A percentile compares a stretch with the other conserved stretches of the same genome.
Conservation (phyloP, 1,140 invertebrate species). For the Drosophila elegans region DNA sequence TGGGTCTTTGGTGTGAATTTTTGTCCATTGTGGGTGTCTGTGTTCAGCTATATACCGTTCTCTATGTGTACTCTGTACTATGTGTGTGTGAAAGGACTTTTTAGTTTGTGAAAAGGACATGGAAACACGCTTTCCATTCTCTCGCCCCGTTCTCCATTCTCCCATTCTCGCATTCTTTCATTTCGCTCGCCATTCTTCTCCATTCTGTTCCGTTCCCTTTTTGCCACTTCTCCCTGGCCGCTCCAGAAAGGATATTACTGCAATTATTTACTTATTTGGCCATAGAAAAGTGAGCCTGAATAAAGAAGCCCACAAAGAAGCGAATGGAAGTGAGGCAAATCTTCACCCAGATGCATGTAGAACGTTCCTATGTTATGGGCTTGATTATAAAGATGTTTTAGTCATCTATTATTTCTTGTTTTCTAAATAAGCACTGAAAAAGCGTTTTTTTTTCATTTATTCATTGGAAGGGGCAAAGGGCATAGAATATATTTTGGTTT, state of each 20-base stretch:
- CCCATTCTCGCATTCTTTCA: conserved; percentile 71
- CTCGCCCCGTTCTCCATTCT: conserved; percentile 53
- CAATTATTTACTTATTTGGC: conserved; percentile 83
- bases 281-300: conserved; percentile 70
- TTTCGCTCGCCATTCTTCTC: conserved; percentile 60
- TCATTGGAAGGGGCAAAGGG: not conserved
- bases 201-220: conserved; percentile 45
- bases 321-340: conserved; percentile 52
- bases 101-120: conserved; percentile 82
- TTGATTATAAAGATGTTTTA: conserved; percentile 24
- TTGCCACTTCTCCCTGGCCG: conserved; percentile 54
- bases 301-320: conserved; percentile 35
- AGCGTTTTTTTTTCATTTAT: not conserved
- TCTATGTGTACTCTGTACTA: conserved; percentile 48
- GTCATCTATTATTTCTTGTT: conserved; percentile 16
- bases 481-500: not conserved
- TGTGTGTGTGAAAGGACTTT: conserved; percentile 73
- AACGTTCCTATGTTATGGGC: conserved; percentile 44
- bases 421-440: conserved; percentile 4
- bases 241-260: conserved; percentile 79
- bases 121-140: conserved; percentile 81
- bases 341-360: conserved; percentile 40
- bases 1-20: conserved; percentile 80
- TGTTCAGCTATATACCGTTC: conserved; percentile 74
- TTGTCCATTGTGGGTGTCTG: conserved; percentile 80